A percentile compares a stretch with the other conserved stretches of the same genome.
Evolutionary conservation across 2,113 vertebrate genomes (phyloP).

Genomic region (Mustelus asterias): DNA sequence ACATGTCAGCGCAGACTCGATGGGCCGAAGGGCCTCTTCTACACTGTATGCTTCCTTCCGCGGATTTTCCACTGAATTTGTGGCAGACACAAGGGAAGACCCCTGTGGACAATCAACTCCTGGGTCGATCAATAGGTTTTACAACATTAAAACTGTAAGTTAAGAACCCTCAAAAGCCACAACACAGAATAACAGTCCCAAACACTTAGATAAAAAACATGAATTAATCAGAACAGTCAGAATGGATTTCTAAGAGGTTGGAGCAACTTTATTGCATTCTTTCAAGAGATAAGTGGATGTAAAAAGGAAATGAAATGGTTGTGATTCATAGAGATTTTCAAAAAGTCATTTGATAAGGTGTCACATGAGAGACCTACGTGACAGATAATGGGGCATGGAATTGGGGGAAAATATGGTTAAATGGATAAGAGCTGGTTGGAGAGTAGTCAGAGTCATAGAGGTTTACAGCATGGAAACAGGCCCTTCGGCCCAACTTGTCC

Average conservation of each 20-base stretch:
- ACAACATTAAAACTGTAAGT: neutral
- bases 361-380: no score
- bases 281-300: neutral
- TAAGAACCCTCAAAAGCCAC: neutral
- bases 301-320: neutral
- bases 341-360: no score
- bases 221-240: neutral
- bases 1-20: no score
- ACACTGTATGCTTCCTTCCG: neutral
- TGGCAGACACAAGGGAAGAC: neutral
- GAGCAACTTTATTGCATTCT: neutral
- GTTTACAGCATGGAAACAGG: no score
- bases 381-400: no score
- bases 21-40: no score
- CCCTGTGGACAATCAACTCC: neutral
- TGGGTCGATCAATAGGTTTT: neutral
- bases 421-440: no score
- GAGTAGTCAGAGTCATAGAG: no score
- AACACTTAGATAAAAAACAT: neutral
- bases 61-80: neutral
- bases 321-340: neutral
- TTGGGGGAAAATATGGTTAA: no score
- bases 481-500: no score
- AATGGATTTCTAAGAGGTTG: neutral
- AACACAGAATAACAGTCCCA: neutral